These are phyloP conservation scores for Venusia cambrica DNA, from an alignment of 2,888 invertebrate species.

Conservation along the genomic window DNA sequence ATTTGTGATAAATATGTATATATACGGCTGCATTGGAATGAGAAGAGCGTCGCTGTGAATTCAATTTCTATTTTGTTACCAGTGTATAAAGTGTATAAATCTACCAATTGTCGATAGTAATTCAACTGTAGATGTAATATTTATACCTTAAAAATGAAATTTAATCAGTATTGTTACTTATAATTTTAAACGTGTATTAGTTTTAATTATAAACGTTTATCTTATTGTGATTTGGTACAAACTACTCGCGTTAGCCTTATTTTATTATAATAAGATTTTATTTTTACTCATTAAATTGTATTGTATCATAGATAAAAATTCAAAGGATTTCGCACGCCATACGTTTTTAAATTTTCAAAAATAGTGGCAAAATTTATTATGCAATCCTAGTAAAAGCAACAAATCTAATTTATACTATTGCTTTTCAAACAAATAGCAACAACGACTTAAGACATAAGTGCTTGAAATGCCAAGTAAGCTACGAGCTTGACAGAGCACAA, in stretches of 20 bases:
- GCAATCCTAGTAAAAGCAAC: too few relatives aligned
- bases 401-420: too few relatives aligned
- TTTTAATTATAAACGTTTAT: slow-evolving; percentile 34
- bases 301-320: too few relatives aligned
- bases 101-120: too few relatives aligned
- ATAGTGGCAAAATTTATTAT: too few relatives aligned
- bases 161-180: slow-evolving; percentile 53
- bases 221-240: slow-evolving; percentile 49
- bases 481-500: too few relatives aligned
- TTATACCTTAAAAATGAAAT: slow-evolving; percentile 23
- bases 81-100: slow-evolving; percentile 15
- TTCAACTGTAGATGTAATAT: slow-evolving; percentile 21
- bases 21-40: slow-evolving; percentile 35
- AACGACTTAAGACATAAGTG: too few relatives aligned
- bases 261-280: slow-evolving; percentile 28
- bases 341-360: too few relatives aligned
- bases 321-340: too few relatives aligned
- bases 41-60: slow-evolving; percentile 39
- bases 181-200: slow-evolving; percentile 32
- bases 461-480: too few relatives aligned
- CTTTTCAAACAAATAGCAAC: too few relatives aligned
- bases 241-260: slow-evolving; percentile 38
- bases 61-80: slow-evolving; percentile 25
- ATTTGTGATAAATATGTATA: slow-evolving; percentile 45
- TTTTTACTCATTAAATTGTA: too few relatives aligned